A percentile compares a stretch with the other conserved stretches of the same genome.
phyloP scores from a whole-genome alignment of 1,140 invertebrate genomes.

The Thrips palmi region DNA sequence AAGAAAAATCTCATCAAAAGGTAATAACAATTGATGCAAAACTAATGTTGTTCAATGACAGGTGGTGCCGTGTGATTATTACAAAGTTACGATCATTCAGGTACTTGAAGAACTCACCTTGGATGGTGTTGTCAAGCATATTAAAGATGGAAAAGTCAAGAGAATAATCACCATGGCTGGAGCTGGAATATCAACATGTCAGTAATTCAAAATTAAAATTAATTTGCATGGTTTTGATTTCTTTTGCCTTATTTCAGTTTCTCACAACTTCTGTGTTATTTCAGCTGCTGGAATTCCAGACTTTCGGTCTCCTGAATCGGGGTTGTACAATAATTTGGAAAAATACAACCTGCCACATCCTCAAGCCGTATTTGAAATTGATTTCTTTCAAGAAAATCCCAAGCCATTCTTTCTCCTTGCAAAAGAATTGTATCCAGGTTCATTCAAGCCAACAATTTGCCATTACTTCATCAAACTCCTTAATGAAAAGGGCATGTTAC shows the following conservation, averaged over 20 bases:
- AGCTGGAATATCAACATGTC: slow-evolving; percentile 88
- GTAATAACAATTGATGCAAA: background rate
- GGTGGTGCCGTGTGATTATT: background rate
- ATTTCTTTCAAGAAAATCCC: slow-evolving; percentile 62
- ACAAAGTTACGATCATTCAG: slow-evolving; percentile 15
- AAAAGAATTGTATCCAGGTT: slow-evolving; percentile 68
- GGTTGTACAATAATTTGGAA: slow-evolving; percentile 79
- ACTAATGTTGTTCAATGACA: background rate
- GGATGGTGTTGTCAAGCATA: slow-evolving; percentile 50
- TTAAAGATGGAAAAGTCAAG: slow-evolving; percentile 52
- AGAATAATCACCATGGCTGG: slow-evolving; percentile 87
- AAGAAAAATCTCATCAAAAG: slow-evolving; percentile 5
- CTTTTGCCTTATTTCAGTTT: slow-evolving; percentile 11
- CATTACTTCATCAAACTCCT: slow-evolving; percentile 73
- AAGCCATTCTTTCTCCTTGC: slow-evolving; percentile 73
- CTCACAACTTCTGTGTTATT: slow-evolving; percentile 18
- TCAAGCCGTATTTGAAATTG: slow-evolving; percentile 89
- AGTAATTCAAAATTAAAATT: slow-evolving; percentile 23
- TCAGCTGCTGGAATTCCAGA: slow-evolving; percentile 88
- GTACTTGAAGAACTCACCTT: slow-evolving; percentile 35
- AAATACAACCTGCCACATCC: slow-evolving; percentile 86
- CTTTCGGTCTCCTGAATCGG: slow-evolving; percentile 76
- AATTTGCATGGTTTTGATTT: slow-evolving; percentile 7
- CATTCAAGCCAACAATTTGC: slow-evolving; percentile 58
- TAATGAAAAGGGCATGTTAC: slow-evolving; percentile 56